phyloP scores from a whole-genome alignment of 2,797 vertebrate species.

The Rhabdomys pumilio region DNA sequence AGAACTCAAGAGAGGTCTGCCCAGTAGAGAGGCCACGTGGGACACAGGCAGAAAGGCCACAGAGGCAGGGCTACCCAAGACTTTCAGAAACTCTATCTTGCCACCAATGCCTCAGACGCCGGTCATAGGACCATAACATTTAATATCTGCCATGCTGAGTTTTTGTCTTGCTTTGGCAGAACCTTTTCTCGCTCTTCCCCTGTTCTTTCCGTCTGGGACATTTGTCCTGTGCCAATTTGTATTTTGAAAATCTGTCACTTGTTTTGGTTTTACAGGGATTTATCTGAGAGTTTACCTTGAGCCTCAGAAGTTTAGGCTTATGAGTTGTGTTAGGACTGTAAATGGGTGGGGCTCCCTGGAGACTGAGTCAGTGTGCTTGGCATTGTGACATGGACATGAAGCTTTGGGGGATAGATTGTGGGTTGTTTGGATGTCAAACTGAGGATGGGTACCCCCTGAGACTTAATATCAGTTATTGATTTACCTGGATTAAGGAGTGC shows the following conservation, averaged over 20 bases:
- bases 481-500: not conserved
- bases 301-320: not conserved
- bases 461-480: not conserved
- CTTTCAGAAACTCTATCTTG: no score
- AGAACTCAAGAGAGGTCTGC: not conserved
- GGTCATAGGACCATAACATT: no score
- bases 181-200: not conserved
- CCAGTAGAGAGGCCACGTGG: not conserved
- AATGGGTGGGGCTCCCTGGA: not conserved
- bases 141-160: not conserved
- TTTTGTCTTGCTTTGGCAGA: not conserved
- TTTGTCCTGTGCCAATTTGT: not conserved
- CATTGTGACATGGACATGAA: no score
- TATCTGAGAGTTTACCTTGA: not conserved
- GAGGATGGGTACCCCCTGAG: not conserved
- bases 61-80: accelerated
- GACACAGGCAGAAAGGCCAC: not conserved
- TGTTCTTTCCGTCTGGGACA: not conserved
- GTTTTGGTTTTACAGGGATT: not conserved
- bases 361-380: no score
- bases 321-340: not conserved
- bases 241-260: not conserved
- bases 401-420: not conserved
- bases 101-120: not conserved
- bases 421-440: not conserved